Evolutionary conservation across 2,113 vertebrate species (phyloP).

Genomic region (Tichodroma muraria): DNA sequence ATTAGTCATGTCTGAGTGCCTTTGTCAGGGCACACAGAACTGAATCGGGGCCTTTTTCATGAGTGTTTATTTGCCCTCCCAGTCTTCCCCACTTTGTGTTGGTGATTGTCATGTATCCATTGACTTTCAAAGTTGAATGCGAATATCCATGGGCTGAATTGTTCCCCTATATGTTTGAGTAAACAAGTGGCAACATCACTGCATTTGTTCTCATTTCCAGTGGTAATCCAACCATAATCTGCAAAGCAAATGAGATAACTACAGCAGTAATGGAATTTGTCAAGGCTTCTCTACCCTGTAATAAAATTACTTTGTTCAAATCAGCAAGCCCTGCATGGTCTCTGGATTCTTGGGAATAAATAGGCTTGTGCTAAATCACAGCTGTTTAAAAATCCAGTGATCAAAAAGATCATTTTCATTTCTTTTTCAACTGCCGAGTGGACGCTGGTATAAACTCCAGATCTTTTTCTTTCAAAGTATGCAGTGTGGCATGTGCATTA

Average conservation of each 20-base stretch:
- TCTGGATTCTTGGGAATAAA: neutral
- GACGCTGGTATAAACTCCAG: neutral
- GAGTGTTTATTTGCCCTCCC: neutral
- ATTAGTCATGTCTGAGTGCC: neutral
- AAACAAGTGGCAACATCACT: neutral
- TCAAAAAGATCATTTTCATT: neutral
- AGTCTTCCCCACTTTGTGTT: neutral
- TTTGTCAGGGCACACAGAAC: neutral
- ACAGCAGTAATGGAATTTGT: constrained; percentile 33
- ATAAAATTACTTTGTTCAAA: constrained; percentile 15
- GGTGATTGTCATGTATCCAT: neutral
- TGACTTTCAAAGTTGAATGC: neutral
- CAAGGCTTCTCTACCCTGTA: neutral
- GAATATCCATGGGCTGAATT: neutral
- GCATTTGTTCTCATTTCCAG: neutral
- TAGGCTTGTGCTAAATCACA: neutral
- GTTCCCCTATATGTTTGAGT: neutral
- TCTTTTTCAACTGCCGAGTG: neutral
- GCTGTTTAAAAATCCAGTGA: neutral
- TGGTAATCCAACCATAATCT: neutral
- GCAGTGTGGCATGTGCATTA: neutral
- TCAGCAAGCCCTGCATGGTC: neutral
- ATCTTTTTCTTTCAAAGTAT: neutral
- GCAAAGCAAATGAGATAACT: constrained; percentile 3
- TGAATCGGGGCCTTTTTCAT: neutral